Conservation (phyloP, 2,797 vertebrate species). For the Myotis planiceps region DNA sequence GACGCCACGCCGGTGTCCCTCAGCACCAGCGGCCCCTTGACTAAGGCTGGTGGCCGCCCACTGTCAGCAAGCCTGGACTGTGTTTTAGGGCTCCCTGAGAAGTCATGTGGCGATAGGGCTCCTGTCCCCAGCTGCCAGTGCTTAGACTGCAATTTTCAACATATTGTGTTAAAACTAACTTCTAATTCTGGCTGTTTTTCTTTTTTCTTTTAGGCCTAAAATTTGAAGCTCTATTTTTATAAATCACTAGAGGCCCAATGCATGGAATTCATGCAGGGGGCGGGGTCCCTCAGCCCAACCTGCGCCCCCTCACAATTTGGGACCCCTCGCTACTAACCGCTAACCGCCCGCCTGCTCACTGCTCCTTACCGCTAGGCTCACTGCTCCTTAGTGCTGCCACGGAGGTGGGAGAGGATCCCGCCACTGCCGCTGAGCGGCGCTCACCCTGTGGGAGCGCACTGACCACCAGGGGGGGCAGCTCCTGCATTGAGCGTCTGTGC, state of each 20-base stretch:
- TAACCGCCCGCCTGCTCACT: no score
- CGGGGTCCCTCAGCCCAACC: no score
- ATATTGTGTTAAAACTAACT: constrained; percentile 75
- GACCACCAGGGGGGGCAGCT: no score
- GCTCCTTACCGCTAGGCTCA: no score
- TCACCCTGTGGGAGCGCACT: no score
- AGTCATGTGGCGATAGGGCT: constrained; percentile 45
- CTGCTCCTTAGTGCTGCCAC: no score
- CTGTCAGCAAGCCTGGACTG: constrained; percentile 7
- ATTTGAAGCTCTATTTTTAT: constrained; percentile 75
- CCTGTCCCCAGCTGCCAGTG: background rate
- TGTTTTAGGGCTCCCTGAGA: constrained; percentile 60
- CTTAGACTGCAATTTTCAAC: constrained; percentile 69
- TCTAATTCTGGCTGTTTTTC: constrained; percentile 75
- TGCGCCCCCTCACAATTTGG: no score
- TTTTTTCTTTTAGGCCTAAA: constrained; percentile 73
- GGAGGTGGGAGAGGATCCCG: no score
- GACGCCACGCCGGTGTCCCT: constrained; percentile 17
- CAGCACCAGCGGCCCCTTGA: constrained; percentile 14
- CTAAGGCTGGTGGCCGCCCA: background rate
- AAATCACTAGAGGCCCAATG: background rate
- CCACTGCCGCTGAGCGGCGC: no score
- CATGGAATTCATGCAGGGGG: no score
- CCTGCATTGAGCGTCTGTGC: no score
- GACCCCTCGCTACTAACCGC: no score